Percentiles rank a stretch among this genome's conserved stretches.
These are phyloP conservation scores for Gambusia affinis DNA, from an alignment of 2,113 vertebrate species.

Conservation along the genomic window DNA sequence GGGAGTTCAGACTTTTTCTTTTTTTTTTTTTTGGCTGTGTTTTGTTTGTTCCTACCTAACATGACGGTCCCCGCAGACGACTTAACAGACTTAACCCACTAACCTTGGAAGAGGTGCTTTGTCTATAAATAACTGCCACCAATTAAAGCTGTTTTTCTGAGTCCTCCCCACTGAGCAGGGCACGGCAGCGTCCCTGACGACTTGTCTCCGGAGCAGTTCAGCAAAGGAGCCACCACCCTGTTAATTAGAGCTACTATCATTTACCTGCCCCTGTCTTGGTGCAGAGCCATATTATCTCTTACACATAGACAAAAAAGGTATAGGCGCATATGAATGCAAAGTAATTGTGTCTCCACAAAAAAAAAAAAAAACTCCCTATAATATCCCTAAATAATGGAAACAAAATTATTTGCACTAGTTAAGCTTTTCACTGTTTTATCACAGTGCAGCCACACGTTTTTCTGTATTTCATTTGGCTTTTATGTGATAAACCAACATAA, in stretches of 20 bases:
- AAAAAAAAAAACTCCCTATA: not conserved
- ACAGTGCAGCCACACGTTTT: not conserved
- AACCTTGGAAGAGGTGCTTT: slow-evolving; percentile 74
- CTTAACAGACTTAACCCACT: slow-evolving; percentile 74
- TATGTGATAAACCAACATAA: not conserved
- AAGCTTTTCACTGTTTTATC: not conserved
- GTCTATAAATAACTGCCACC: slow-evolving; percentile 80
- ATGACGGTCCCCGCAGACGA: slow-evolving; percentile 60
- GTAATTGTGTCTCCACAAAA: not conserved
- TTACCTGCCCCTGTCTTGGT: slow-evolving; percentile 71
- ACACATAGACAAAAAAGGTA: not conserved
- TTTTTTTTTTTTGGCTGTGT: slow-evolving; percentile 49
- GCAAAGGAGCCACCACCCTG: slow-evolving; percentile 71
- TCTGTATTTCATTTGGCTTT: not conserved
- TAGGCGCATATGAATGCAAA: slow-evolving; percentile 37
- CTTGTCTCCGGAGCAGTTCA: slow-evolving; percentile 64
- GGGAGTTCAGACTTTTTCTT: slow-evolving; percentile 31
- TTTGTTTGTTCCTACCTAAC: slow-evolving; percentile 69
- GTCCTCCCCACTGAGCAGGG: slow-evolving; percentile 69
- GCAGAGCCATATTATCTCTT: slow-evolving; percentile 35
- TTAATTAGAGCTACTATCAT: slow-evolving; percentile 77
- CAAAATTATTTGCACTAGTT: not conserved
- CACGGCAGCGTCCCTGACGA: slow-evolving; percentile 68
- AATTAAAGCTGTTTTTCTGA: slow-evolving; percentile 82
- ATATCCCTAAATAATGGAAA: slow-evolving; percentile 8